Evolutionary conservation across 2,113 vertebrate genomes (phyloP).

Genomic region (Oxyura jamaicensis): DNA sequence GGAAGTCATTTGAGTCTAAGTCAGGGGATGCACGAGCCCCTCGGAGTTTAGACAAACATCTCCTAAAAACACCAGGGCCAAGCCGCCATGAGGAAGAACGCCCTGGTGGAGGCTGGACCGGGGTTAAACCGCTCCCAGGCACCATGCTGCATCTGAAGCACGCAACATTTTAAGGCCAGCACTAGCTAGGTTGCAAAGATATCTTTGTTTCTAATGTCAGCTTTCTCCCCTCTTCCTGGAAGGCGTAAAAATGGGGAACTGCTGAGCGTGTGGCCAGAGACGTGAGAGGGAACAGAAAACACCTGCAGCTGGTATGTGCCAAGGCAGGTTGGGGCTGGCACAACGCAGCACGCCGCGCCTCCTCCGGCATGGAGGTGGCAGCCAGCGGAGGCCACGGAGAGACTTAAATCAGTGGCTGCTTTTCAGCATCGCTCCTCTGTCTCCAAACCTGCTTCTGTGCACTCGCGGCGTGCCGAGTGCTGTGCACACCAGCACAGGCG

Average conservation of each 20-base stretch:
- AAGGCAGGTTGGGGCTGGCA: neutral
- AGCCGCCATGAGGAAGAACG: neutral
- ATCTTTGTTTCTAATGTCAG: neutral
- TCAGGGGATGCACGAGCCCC: conserved; percentile 12
- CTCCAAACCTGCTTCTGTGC: neutral
- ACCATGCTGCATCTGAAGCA: neutral
- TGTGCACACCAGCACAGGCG: fast-evolving
- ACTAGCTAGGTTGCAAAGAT: neutral
- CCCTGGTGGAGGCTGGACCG: neutral
- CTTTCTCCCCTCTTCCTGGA: neutral
- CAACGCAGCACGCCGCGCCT: neutral
- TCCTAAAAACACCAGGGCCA: neutral
- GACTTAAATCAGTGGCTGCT: neutral
- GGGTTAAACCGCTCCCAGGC: fast-evolving
- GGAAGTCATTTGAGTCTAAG: neutral
- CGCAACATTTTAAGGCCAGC: neutral
- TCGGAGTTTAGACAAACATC: neutral
- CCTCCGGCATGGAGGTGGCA: neutral
- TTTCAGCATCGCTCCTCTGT: fast-evolving
- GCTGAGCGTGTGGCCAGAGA: neutral
- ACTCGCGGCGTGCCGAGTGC: neutral
- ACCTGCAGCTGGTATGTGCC: neutral
- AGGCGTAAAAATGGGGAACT: neutral
- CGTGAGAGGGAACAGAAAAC: neutral
- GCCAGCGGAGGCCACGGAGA: fast-evolving